Evolutionary conservation across 2,113 vertebrate species (phyloP), one percentile per base, ranked within the genome.

Genomic region (Brachyistius frenatus): DNA sequence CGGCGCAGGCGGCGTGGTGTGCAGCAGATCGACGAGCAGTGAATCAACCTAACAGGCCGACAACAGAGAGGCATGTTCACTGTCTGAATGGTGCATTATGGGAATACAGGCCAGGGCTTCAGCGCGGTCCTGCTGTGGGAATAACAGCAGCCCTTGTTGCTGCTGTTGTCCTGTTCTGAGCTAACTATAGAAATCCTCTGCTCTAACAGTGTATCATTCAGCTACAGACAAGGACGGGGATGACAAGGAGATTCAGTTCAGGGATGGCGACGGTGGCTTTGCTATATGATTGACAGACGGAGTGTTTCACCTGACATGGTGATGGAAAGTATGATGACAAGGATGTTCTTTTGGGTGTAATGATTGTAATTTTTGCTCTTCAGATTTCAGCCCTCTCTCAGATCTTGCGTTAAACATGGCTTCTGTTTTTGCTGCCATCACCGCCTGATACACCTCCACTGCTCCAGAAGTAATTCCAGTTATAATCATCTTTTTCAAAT

Each of bases 401-500:
- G 23, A 33, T 32, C 15, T 8, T 44, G 13, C 60, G 15, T 52
- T 50, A 52, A 64, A 37, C 73, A 44, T 2, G 35, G 2, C 10
- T 32, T 52, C 46, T 14, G 7, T 31, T 56, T 65, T 23, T 69
- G 54, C n/a, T 61, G 35, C 44, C n/a, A 74, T 39, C 37, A 57
- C n/a, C 32, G 63, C 66, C 56, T 50, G 35, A 50, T 37, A 64
- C 33, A 65, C 62, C 58, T 72, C 54, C 66, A 58, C 35, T 23
- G 30, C 31, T 60, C 61, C 47, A 33, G 53, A 83, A 60, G 73
- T 76, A 78, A 73, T 84, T 85, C 69, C 67, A 87, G 69, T 80
- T 68, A 65, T 73, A 83, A 84, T 87, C 70, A 77, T 86, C n/a
- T 82, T 78, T 80, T 73, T 44, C 82, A 83, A 83, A 76, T 61